Evolutionary conservation across 1,140 invertebrate genomes (phyloP), one percentile per base, ranked within the genome.

Genomic region (Macrobrachium nipponense): DNA sequence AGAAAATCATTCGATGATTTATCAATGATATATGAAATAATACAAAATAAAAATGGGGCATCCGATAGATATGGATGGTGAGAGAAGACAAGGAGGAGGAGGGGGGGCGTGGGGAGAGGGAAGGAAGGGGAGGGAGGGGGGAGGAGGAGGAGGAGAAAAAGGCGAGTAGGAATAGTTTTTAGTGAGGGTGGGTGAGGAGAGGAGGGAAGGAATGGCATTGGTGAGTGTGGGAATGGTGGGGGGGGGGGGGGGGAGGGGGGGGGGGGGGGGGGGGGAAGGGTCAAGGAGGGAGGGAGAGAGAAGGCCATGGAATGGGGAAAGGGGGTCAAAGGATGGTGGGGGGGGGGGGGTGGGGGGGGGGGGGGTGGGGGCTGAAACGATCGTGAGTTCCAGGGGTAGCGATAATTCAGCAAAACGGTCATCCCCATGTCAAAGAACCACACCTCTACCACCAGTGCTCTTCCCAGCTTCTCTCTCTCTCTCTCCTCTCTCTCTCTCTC

Each of bases 401-500:
- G 27, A 36, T 73, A 36, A 43, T n/a, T 23, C 23, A 36, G 44
- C 44, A 36, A 36, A 36, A 43, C 51, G 51, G 51, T 51, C 51
- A 51, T 51, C 51, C 51, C 51, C 51, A 51, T 12, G 51, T 51
- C 51, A 51, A 51, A 51, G 51, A 51, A 51, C 51, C 51, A 51
- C 51, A 51, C 51, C 51, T 51, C 51, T 51, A 51, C 51, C 51
- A 51, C 51, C 51, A 51, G 51, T 51, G 51, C 51, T 51, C 51
- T 51, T 51, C 51, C 51, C 51, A 51, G 51, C 51, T 12, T 51
- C 66, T 70, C 66, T 70, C 66, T 70, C 66, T 70, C 66, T 70
- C n/a, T 23, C 66, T 70, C 66, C 11, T 66, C 64, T 66, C 11
- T 66, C 64, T 66, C 64, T 66, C 64, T 66, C 64, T 66, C 11